Percentiles rank a stretch among this genome's conserved stretches.
These are phyloP conservation scores for Schizotus pectinicornis DNA, from an alignment of 2,888 invertebrate species.

Conservation along the genomic window DNA sequence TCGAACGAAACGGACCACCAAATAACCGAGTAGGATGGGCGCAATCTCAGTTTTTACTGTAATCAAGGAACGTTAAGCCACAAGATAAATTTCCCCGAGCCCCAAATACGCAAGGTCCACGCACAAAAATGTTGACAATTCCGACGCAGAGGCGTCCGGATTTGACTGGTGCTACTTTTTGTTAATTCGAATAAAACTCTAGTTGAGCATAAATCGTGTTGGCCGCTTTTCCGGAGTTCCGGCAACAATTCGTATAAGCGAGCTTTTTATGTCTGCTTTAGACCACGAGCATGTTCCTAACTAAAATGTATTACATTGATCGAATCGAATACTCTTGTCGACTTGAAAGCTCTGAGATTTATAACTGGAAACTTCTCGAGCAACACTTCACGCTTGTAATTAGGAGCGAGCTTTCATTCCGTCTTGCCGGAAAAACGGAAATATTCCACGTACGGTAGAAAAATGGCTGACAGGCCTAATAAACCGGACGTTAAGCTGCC, in stretches of 20 bases:
- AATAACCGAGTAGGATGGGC: slow-evolving; percentile 11
- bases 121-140: slow-evolving; percentile 14
- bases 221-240: slow-evolving; percentile 4
- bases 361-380: slow-evolving; percentile 23
- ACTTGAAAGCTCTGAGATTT: slow-evolving; percentile 24
- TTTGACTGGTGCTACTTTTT: slow-evolving; percentile 2
- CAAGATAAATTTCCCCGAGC: slow-evolving; percentile 22
- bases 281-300: slow-evolving; percentile 22
- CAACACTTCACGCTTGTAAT: slow-evolving; percentile 18
- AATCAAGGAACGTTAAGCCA: slow-evolving; percentile 21
- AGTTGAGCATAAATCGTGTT: slow-evolving; percentile 17
- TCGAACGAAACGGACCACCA: slow-evolving; percentile 17
- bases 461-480: slow-evolving; percentile 16
- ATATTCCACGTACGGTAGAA: neutral
- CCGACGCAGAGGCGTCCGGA: neutral
- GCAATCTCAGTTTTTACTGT: slow-evolving; percentile 22
- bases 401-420: slow-evolving; percentile 13
- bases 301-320: slow-evolving; percentile 29
- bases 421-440: neutral
- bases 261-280: slow-evolving; percentile 21
- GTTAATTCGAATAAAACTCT: slow-evolving; percentile 6
- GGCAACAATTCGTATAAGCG: slow-evolving; percentile 20
- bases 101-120: slow-evolving; percentile 17
- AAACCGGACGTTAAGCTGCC: slow-evolving; percentile 15
- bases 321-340: slow-evolving; percentile 31